Evolutionary conservation across 2,797 vertebrate genomes (phyloP).

Genomic region (Ctenochaetus hawaiiensis): DNA sequence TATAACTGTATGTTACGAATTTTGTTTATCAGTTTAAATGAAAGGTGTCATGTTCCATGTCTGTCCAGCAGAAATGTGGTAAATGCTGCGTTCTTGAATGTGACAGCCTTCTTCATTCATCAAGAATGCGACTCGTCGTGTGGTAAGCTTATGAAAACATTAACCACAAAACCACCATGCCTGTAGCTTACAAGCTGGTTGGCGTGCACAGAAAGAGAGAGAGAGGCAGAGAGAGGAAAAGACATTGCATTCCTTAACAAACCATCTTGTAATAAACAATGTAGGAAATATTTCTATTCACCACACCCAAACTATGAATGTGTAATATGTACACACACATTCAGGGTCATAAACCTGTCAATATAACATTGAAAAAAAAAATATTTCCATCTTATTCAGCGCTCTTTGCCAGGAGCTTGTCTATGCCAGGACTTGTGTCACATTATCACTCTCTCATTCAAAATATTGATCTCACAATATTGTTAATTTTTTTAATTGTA

Average conservation of each 20-base stretch:
- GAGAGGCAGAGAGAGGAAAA: not conserved
- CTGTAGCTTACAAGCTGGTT: constrained; percentile 17
- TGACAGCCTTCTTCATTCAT: constrained; percentile 37
- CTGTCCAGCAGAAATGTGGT: constrained; percentile 24
- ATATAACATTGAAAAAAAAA: not conserved
- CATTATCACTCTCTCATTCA: constrained; percentile 5
- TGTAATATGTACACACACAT: not conserved
- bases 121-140: constrained; percentile 13
- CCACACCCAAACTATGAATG: constrained; percentile 1
- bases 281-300: not conserved
- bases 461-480: constrained; percentile 11
- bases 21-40: constrained; percentile 30
- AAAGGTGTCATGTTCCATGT: constrained; percentile 16
- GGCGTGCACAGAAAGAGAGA: not conserved
- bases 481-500: constrained; percentile 7
- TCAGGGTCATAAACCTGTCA: not conserved
- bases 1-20: constrained; percentile 17
- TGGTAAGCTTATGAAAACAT: constrained; percentile 34
- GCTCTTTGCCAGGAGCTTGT: not conserved
- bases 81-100: constrained; percentile 11
- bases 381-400: not conserved
- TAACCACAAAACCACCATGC: constrained; percentile 22
- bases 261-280: not conserved
- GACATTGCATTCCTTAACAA: constrained; percentile 2
- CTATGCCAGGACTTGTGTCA: not conserved